Evolutionary conservation across 2,797 vertebrate genomes (phyloP), one percentile per base, ranked within the genome.

Genomic region (Acanthurus leucopareius): DNA sequence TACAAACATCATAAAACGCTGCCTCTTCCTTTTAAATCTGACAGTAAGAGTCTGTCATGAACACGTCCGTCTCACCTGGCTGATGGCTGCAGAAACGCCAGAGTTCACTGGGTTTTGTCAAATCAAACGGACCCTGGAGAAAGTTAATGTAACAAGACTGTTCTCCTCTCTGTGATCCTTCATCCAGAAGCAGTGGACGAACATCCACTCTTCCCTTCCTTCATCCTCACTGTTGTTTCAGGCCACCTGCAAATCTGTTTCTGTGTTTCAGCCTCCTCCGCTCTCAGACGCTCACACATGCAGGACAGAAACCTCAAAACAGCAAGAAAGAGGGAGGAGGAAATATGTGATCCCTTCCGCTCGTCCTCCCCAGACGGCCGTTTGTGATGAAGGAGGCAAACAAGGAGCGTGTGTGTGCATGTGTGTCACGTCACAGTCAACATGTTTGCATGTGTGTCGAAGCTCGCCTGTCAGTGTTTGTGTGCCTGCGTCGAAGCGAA

Each of bases 321-420:
- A 70, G 85, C 54, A 49, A 79, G 80, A 79, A 59, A 72, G 66
- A 25, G 25, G 72, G 85, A 90, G 85, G 82, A 84, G 91, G 90
- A 94, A 93, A 91, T 78, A 84, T 91, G 91, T 40, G 28, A 89
- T 88, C 87, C 94, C 93, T 95, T 95, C 94, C 83, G 45, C 92
- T 93, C 90, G 94, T 95, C 94, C 94, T 96, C 93, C 94, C 95
- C 76, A 92, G 90, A 88, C 87, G 75, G 84, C 89, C 73, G 89
- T 25, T 93, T 90, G 87, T 77, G 88, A 83, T 90, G 82, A 89
- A 85, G 76, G 87, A 88, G 89, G 88, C 82, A 58, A 84, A 85
- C 82, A 83, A 82, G 88, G 86, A 92, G 69, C 61, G 57, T 60
- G 79, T 69, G 80, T 80, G 74, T 83, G 77, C 77, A 67, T 84